Conservation (phyloP, 2,113 vertebrate species). For the Crocuta crocuta region DNA sequence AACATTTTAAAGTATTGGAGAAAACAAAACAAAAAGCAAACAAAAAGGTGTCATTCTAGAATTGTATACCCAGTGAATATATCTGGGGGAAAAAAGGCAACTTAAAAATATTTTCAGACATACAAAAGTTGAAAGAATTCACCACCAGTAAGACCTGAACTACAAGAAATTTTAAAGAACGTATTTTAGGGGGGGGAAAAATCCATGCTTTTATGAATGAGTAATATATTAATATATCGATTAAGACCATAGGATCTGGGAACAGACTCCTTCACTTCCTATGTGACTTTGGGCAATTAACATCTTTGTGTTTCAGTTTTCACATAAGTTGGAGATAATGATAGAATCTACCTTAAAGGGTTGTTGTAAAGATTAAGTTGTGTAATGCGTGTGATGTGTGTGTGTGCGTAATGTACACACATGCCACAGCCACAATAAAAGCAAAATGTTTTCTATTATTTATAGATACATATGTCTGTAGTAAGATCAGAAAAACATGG, state of each 20-base stretch:
- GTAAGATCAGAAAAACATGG: neutral
- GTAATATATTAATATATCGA: neutral
- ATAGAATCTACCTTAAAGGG: neutral
- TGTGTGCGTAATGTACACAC: neutral
- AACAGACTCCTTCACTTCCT: neutral
- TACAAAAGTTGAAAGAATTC: neutral
- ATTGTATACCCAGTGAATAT: neutral
- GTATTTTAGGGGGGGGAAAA: neutral
- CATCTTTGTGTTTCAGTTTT: neutral
- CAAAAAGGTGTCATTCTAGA: neutral
- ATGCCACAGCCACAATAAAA: neutral
- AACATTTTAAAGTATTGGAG: neutral
- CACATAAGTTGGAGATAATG: neutral
- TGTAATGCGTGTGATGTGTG: neutral
- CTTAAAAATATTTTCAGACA: neutral
- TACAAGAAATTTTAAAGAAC: neutral
- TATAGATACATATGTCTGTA: neutral
- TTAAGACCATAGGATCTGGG: neutral
- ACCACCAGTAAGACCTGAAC: neutral
- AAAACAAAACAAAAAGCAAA: neutral
- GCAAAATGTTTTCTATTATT: neutral
- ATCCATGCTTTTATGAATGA: neutral
- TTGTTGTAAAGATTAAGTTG: neutral
- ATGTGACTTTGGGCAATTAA: neutral
- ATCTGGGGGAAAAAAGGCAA: neutral